phyloP scores from a whole-genome alignment of 2,113 vertebrate genomes.

The Xenus cinereus region DNA sequence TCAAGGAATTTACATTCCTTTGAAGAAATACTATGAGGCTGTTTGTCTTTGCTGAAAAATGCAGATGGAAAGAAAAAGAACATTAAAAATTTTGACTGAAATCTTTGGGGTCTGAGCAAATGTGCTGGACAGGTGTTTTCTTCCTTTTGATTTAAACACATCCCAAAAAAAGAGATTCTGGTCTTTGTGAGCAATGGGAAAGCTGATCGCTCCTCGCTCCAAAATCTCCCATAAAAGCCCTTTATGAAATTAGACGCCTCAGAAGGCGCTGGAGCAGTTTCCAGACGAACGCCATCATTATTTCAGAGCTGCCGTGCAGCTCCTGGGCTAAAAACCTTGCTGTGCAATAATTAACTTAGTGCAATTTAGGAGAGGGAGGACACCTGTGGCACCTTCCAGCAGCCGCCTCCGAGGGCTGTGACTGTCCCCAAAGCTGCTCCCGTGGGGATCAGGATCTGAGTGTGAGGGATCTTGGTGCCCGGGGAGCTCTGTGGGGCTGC shows the following conservation, averaged over 20 bases:
- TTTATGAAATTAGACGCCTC: slow-evolving; percentile 42
- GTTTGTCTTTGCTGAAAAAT: slow-evolving; percentile 52
- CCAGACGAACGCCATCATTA: neutral
- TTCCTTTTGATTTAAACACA: slow-evolving; percentile 11
- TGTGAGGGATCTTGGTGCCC: neutral
- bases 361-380: neutral
- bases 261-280: neutral
- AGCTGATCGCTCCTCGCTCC: neutral
- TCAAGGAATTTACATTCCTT: slow-evolving; percentile 69
- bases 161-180: neutral
- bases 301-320: slow-evolving; percentile 14
- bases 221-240: slow-evolving; percentile 23
- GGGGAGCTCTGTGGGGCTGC: neutral
- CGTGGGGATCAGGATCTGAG: neutral
- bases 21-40: slow-evolving; percentile 69
- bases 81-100: neutral
- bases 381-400: neutral
- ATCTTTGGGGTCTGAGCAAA: slow-evolving; percentile 21
- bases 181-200: neutral
- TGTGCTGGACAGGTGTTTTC: slow-evolving; percentile 50
- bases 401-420: neutral
- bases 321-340: neutral
- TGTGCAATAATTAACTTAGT: neutral
- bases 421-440: neutral
- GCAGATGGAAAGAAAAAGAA: slow-evolving; percentile 40